These are phyloP conservation scores for Menura novaehollandiae DNA, from an alignment of 2,113 vertebrate species.

Conservation along the genomic window DNA sequence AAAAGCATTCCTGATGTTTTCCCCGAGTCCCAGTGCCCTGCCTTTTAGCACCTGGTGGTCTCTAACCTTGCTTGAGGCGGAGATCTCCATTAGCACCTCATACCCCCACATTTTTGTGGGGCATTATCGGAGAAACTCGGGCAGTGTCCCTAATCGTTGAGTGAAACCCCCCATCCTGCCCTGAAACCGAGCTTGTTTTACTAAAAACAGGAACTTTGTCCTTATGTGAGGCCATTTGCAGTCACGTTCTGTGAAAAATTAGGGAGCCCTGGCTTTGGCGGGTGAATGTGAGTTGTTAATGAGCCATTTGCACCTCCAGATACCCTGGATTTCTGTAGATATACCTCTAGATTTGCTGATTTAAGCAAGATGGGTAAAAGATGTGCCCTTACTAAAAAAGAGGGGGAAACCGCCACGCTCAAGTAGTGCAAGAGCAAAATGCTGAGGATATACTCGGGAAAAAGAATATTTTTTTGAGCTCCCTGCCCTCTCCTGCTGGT, in stretches of 20 bases:
- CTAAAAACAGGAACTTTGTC: fast-evolving
- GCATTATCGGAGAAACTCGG: fast-evolving
- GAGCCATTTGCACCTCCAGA: not conserved
- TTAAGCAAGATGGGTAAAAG: not conserved
- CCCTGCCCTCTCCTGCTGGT: not conserved
- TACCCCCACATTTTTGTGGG: fast-evolving
- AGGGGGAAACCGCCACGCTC: not conserved
- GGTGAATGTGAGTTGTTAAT: no score
- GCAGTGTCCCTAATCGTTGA: no score
- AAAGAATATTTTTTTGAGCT: fast-evolving
- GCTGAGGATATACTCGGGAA: not conserved
- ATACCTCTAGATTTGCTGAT: not conserved
- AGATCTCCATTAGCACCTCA: fast-evolving
- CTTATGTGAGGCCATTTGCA: fast-evolving
- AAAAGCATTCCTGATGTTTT: not conserved
- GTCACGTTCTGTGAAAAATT: fast-evolving
- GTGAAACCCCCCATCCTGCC: fast-evolving
- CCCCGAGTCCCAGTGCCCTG: not conserved
- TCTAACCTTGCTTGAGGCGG: no score
- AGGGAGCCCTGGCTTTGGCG: not conserved
- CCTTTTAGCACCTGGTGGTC: no score
- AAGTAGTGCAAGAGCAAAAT: not conserved
- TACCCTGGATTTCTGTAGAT: fast-evolving
- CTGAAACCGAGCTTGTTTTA: fast-evolving
- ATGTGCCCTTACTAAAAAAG: not conserved